Evolutionary conservation across 2,888 invertebrate genomes (phyloP), one percentile per base, ranked within the genome.

Genomic region (Tinea trinotella): DNA sequence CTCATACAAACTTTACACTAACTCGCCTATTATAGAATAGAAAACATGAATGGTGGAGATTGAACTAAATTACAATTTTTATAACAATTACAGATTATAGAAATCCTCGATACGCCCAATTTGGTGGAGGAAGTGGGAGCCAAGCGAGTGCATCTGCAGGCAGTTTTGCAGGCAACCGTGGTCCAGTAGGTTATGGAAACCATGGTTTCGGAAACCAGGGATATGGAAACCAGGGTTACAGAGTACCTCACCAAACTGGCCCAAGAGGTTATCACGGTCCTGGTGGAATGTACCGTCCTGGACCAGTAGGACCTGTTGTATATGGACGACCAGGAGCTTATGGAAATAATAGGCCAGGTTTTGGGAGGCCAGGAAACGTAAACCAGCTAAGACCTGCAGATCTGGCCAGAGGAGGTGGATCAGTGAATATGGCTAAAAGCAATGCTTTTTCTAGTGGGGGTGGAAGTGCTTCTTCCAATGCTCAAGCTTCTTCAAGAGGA

Each of bases 361-460:
- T 40, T 4, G 50, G 12, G 7, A 12, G 50, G 2, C 49, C 19
- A 17, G 20, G 3, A 13, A 24, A 50, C 24, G 17, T 9, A 2
- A 15, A 22, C 12, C 50, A 22, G 24, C 22, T 15, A 5, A 22
- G 24, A 24, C 50, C 50, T 18, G 24, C 12, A n/a, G 13, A 13
- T 15, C 12, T 24, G 22, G 24, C 22, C 7, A 17, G 46, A n/a
- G 46, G 19, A 7, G 7, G 24, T 24, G 50, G 50, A 50, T 40
- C 53, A 10, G 24, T 54, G 17, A 53, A 34, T 13, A 36, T 53
- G 3, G 17, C 53, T 22, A 53, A 20, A 20, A 53, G 53, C 40
- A 63, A 56, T 57, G 58, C 55, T 56, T 58, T 59, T 61, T 36
- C 54, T 60, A 54, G n/a, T 22, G 54, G 20, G 18, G 22, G 36